Base-by-base conservation (phyloP, 1,140 invertebrate species). In the Eurosta solidaginis region DNA sequence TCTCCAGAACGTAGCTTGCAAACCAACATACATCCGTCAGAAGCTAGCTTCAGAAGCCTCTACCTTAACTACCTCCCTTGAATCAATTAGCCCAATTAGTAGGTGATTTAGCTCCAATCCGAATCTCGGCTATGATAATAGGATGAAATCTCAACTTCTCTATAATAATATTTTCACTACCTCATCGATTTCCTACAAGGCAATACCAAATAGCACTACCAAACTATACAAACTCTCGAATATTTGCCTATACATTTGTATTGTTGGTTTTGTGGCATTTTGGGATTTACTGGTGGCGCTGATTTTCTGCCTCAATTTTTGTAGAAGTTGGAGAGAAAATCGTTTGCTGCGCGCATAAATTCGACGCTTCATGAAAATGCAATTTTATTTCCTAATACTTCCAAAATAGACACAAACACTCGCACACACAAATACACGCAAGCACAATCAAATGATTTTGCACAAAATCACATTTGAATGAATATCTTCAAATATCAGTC, bases 351-450 rank as follows among this genome's bases (percentile, higher is more conserved):
- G n/a, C n/a, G n/a, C n/a, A n/a, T n/a, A n/a, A n/a, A n/a, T n/a
- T n/a, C n/a, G n/a, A n/a, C n/a, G n/a, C n/a, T n/a, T n/a, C n/a
- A n/a, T 68, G 59, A 68, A 68, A 68, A 68, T 68, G 36, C 59
- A 68, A 68, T 68, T 68, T 68, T 68, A n/a, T 33, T 68, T 36
- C 59, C 59, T 20, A n/a, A 29, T 33, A 68, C 59, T 59, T 59
- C 54, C 54, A 59, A 59, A 33, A 59, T 33, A 10, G 4, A 6
- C 54, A 59, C 0, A 6, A 25, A 36, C 59, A 42, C 17, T 40
- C 50, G 4, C 50, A n/a, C n/a, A 50, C 49, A 17, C 49, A 25
- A 27, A 63, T 6, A 36, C 54, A 68, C 59, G 40, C 36, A 68
- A 14, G 10, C 50, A 47, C 12, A 14, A n/a, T n/a, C n/a, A n/a